Evolutionary conservation across 2,113 vertebrate species (phyloP).

Genomic region (Chaetodon trifascialis): DNA sequence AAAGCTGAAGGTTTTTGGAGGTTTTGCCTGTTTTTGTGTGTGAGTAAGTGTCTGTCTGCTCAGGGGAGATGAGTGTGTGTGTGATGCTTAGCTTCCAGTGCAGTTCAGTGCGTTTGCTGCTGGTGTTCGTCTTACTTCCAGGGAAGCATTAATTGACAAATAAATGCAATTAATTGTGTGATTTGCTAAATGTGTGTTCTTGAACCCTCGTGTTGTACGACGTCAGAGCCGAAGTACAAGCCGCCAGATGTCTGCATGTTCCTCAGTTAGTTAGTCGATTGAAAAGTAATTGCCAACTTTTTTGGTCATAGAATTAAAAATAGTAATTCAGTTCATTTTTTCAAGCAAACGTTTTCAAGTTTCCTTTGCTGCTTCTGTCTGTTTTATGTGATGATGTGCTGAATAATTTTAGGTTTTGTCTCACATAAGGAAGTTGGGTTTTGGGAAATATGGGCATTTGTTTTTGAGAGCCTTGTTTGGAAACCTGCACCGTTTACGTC

Average conservation of each 20-base stretch:
- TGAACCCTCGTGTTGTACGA: neutral
- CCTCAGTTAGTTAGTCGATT: neutral
- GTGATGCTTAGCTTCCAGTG: neutral
- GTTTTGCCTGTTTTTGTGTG: constrained; percentile 34
- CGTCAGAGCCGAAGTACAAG: constrained; percentile 13
- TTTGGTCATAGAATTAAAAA: no score
- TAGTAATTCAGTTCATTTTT: no score
- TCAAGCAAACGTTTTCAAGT: no score
- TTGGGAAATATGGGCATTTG: neutral
- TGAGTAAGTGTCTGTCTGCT: constrained; percentile 28
- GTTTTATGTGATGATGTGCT: neutral
- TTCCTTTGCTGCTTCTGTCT: neutral
- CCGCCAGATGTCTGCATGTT: neutral
- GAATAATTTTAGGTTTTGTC: no score
- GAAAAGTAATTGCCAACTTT: no score
- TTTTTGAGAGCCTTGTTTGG: neutral
- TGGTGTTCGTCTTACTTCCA: constrained; percentile 1
- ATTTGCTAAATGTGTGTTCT: constrained; percentile 19
- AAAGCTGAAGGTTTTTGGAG: constrained; percentile 40
- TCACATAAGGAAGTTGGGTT: neutral
- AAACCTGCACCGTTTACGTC: neutral
- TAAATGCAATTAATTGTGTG: constrained; percentile 33
- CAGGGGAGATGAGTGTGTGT: neutral
- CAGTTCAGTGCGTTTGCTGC: constrained; percentile 20
- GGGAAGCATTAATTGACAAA: constrained; percentile 14